Base-by-base conservation (phyloP, 2,113 vertebrate species). In the Anoplopoma fimbria region DNA sequence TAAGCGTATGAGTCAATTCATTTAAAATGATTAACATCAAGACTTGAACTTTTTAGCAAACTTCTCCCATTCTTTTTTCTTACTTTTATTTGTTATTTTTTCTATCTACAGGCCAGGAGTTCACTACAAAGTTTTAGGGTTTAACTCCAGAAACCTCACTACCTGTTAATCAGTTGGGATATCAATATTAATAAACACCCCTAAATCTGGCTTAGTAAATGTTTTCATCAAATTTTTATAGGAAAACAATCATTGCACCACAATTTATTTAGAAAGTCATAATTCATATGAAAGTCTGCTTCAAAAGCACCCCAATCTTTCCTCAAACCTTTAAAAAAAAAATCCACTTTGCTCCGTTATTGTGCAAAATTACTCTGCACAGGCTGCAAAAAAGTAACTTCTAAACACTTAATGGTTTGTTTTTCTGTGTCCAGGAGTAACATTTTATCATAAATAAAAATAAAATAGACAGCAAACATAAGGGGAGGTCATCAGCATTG, bases 401-500 rank as follows among this genome's bases (percentile, higher is more conserved):
- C 8, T 31, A 10, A 62, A 40, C 1, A 45, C 15, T 10, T 21
- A 21, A 45, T 57, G 36, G 23, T 69, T n/a, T 65, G 34, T 14
- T 25, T 42, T 55, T 61, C 42, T 33, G 45, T 69, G 6, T 38
- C 63, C 2, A 12, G 4, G 8, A 69, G 9, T 10, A 33, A 25
- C 2, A 19, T 34, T 55, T 47, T 67, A 68, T 53, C 61, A 23
- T 34, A 51, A 34, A 69, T 23, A 21, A 55, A 79, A 69, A 63
- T 12, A 60, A 68, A 55, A 64, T 33, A 25, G 58, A 76, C 72
- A 71, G 63, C 42, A 77, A 70, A 64, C 60, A 86, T 67, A 53
- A 33, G 57, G 31, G 25, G 9, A 33, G 82, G 69, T 49, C 61
- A 77, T 85, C 40, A 72, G 83, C 64, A 70, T 73, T 85, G 72